Conservation (phyloP, 2,113 vertebrate species). For the Geococcyx californianus region DNA sequence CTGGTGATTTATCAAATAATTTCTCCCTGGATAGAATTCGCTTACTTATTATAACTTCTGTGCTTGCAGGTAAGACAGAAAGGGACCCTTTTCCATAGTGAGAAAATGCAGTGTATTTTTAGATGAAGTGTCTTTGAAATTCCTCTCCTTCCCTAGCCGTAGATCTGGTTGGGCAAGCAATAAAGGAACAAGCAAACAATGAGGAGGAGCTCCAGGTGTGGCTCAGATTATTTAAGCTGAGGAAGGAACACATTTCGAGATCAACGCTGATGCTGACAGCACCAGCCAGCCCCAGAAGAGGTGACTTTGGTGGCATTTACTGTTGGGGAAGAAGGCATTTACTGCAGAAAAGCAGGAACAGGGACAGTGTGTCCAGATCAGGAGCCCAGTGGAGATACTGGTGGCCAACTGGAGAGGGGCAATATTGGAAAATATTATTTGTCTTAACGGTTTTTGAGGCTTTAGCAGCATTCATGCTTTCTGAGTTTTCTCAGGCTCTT, state of each 20-base stretch:
- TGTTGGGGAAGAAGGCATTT: background rate
- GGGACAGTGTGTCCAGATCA: fast-evolving
- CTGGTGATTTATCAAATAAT: background rate
- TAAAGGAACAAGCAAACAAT: background rate
- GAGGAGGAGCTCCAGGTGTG: background rate
- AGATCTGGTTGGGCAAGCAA: background rate
- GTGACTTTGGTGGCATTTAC: fast-evolving
- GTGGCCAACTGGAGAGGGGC: background rate
- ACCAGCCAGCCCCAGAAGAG: background rate
- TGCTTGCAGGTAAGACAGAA: background rate
- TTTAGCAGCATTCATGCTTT: background rate
- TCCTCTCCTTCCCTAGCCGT: background rate
- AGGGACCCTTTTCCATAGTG: background rate
- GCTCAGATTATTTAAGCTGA: fast-evolving
- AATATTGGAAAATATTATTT: background rate
- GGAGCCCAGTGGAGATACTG: background rate
- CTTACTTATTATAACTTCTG: background rate
- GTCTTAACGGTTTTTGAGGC: background rate
- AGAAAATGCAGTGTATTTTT: background rate
- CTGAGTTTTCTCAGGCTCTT: background rate
- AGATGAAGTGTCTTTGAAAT: background rate
- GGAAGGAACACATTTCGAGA: fast-evolving
- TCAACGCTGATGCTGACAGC: fast-evolving
- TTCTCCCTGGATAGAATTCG: background rate
- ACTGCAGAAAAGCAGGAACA: background rate